A percentile compares a stretch with the other conserved stretches of the same genome.
Conservation (phyloP, 2,797 vertebrate species). For the Rhinophrynus dorsalis region DNA sequence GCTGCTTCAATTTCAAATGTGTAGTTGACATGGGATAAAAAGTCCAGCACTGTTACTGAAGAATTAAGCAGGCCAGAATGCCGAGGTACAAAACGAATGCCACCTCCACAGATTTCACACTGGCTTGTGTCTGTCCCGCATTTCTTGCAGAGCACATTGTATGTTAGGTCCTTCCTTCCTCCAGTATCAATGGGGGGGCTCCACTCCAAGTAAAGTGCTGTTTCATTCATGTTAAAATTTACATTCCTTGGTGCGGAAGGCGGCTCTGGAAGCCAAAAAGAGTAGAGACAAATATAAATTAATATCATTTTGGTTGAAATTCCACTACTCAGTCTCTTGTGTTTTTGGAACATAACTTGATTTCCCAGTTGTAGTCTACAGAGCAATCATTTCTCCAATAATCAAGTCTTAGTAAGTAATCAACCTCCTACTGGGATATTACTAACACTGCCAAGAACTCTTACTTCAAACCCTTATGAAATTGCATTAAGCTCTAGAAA, state of each 20-base stretch:
- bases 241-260: conserved; percentile 91
- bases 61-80: conserved; percentile 84
- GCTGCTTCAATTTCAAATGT: conserved; percentile 94
- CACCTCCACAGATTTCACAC: conserved; percentile 88
- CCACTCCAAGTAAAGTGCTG: conserved; percentile 92
- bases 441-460: conserved; percentile 37
- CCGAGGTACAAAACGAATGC: conserved; percentile 87
- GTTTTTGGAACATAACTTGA: conserved; percentile 33
- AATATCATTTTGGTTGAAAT: conserved; percentile 33
- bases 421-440: conserved; percentile 44
- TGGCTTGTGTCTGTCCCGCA: conserved; percentile 75
- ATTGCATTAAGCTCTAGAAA: conserved; percentile 37
- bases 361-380: conserved; percentile 41
- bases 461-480: conserved; percentile 38
- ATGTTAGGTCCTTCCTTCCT: conserved; percentile 91
- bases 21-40: conserved; percentile 91
- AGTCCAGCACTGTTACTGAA: conserved; percentile 86
- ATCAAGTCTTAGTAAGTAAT: conserved; percentile 47
- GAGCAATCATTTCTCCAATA: conserved; percentile 46
- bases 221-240: conserved; percentile 92
- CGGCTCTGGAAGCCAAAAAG: conserved; percentile 74
- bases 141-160: conserved; percentile 90
- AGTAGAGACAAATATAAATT: conserved; percentile 42
- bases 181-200: conserved; percentile 90
- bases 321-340: conserved; percentile 6